phyloP scores from a whole-genome alignment of 2,113 vertebrate species.

The Eolophus roseicapilla region DNA sequence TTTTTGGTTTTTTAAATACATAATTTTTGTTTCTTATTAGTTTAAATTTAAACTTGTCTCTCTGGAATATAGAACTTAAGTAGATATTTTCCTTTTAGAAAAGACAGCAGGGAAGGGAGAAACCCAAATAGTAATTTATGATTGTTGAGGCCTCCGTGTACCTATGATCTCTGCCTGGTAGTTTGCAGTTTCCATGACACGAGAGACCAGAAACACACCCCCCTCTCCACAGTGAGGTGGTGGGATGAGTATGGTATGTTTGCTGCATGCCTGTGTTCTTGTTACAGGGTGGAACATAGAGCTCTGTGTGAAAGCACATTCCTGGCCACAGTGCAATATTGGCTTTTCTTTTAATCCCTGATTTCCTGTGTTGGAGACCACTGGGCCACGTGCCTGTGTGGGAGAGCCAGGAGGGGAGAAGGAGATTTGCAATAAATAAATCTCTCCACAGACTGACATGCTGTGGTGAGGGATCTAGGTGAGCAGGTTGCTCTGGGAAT shows the following conservation, averaged over 20 bases:
- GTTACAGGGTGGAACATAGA: too few relatives aligned
- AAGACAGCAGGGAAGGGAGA: background rate
- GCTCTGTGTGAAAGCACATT: background rate
- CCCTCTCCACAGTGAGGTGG: accelerated
- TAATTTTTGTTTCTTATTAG: background rate
- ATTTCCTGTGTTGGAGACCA: background rate
- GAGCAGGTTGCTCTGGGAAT: background rate
- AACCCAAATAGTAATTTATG: background rate
- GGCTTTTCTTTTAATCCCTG: background rate
- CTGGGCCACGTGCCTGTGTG: accelerated
- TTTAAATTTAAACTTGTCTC: background rate
- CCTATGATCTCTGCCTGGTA: background rate
- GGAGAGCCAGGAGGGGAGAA: background rate
- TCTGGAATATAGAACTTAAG: background rate
- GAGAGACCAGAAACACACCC: background rate
- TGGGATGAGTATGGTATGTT: background rate
- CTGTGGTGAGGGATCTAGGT: background rate
- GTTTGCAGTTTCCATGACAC: background rate
- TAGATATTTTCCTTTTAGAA: background rate
- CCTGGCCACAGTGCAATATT: background rate
- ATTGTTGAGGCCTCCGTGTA: background rate
- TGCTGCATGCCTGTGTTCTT: background rate
- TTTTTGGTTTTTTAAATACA: background rate
- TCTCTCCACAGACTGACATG: background rate
- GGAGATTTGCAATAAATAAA: background rate